phyloP scores from a whole-genome alignment of 2,797 vertebrate species.

The Argya squamiceps region DNA sequence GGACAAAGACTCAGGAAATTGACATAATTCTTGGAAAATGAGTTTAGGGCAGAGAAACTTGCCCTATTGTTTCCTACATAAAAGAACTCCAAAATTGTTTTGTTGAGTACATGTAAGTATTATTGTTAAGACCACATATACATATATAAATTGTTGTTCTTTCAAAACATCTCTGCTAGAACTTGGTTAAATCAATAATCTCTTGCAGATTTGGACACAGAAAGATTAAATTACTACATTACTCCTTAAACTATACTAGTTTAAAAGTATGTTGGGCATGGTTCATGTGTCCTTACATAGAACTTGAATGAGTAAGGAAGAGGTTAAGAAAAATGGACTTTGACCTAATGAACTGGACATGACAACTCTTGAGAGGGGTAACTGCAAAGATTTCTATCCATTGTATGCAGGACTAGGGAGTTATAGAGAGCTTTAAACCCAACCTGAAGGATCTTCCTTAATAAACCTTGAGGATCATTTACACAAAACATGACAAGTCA shows the following conservation, averaged over 20 bases:
- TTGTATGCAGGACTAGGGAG: not conserved
- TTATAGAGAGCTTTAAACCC: not conserved
- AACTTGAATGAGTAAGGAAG: not conserved
- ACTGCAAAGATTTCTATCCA: not conserved
- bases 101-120: not conserved
- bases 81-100: not conserved
- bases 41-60: not conserved
- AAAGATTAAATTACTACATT: not conserved
- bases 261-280: not conserved
- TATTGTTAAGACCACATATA: not conserved
- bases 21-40: not conserved
- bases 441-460: not conserved
- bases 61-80: not conserved
- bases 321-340: not conserved
- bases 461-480: not conserved
- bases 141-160: not conserved
- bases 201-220: not conserved
- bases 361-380: not conserved
- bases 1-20: not conserved
- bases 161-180: not conserved
- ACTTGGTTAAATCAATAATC: not conserved
- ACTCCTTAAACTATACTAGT: not conserved
- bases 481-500: not conserved
- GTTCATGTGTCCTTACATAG: not conserved
- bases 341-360: not conserved